phyloP scores from a whole-genome alignment of 2,888 invertebrate species.

The Cerastis leucographa region DNA sequence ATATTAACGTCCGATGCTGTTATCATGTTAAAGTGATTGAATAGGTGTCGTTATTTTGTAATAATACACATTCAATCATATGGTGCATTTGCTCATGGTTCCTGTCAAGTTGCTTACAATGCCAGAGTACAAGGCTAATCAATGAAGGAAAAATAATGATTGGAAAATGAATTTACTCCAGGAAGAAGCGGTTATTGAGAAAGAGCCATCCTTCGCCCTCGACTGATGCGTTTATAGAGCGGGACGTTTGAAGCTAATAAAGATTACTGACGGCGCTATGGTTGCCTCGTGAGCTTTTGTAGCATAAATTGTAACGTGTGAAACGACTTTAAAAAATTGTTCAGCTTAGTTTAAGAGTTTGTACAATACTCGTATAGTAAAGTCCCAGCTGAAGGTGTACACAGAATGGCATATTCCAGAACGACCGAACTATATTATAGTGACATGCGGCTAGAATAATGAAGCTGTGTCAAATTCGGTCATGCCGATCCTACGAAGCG shows the following conservation, averaged over 20 bases:
- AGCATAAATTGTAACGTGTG: neutral
- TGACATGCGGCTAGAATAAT: neutral
- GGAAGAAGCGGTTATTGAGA: constrained; percentile 1
- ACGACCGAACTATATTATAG: neutral
- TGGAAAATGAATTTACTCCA: constrained; percentile 1
- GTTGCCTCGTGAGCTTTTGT: neutral
- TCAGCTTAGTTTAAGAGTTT: neutral
- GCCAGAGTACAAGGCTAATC: neutral
- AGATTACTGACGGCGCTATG: too few species aligned
- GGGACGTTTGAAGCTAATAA: neutral
- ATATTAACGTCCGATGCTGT: too few species aligned
- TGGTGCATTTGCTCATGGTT: too few species aligned
- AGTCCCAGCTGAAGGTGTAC: neutral
- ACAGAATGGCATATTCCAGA: neutral
- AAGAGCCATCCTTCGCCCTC: constrained; percentile 2
- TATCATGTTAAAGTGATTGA: too few species aligned
- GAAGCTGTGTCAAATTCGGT: neutral
- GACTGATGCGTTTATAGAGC: neutral
- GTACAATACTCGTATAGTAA: neutral
- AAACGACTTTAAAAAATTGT: neutral
- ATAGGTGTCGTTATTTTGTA: too few species aligned
- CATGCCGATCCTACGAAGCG: neutral
- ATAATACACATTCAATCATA: too few species aligned
- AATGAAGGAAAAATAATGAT: too few species aligned
- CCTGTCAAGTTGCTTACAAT: too few species aligned